Evolutionary conservation across 2,113 vertebrate genomes (phyloP), one percentile per base, ranked within the genome.

Genomic region (Fregetta grallaria): DNA sequence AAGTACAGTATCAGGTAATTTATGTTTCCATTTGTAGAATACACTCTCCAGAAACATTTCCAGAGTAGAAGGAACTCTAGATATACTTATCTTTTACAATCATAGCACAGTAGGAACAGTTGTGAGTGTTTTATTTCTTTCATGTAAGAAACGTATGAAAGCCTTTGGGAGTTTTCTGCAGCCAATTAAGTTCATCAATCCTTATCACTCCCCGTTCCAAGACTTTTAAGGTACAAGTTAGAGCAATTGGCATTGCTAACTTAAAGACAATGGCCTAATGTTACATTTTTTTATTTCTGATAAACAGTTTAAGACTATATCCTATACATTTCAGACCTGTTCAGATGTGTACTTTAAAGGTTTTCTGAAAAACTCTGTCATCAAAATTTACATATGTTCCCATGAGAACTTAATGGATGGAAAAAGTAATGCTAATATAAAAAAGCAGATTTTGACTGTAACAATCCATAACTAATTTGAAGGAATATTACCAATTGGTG

Each of bases 381-480:
- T 82, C 59, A 79, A 90, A 84, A 67, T 73, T 63, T 90, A 44
- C 13, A 15, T 85, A 59, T 29, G 36, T 29, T 94, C 56, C 67
- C 12, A 13, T 47, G 61, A 95, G 83, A 94, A 82, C 52, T 68
- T 85, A 55, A 62, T 70, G 75, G 25, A 79, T 92, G n/a, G 53
- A 92, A 94, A 96, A 89, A 22, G 67, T 84, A 91, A 63, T 63
- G 20, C 45, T 89, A 74, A 82, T 77, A 32, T 56, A 91, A 85
- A 81, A 71, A 74, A 95, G 86, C 62, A 95, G 42, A 77, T 95
- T 97, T 97, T 77, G 56, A 82, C 82, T 88, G 84, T 94, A 68
- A 86, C 76, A 50, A 88, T 68, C 76, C 62, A 65, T 92, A 90
- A 74, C 78, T 95, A 90, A 65, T 34, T 94, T 78, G 90, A 53